Evolutionary conservation across 2,888 invertebrate species (phyloP), one percentile per base, ranked within the genome.

Genomic region (Phyllotreta striolata): DNA sequence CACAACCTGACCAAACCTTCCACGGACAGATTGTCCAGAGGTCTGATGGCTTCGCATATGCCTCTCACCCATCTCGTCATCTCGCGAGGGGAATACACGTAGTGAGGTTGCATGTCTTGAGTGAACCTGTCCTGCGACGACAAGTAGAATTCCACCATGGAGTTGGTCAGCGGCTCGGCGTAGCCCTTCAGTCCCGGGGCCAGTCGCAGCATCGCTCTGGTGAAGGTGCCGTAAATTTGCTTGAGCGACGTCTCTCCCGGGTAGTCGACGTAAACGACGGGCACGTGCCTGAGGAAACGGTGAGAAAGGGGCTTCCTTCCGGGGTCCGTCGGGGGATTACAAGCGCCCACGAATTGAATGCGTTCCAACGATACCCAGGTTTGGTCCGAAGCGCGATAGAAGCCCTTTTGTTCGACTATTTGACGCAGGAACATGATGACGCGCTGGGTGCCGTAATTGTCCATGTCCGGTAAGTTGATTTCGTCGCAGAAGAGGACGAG

Each of bases 101-200:
- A 99, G 83, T 99, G 99, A 0, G 99, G 99, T 82, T 99, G 99
- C 96, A 98, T 98, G 82, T 99, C 99, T 83, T 98, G 98, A 0
- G 99, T 99, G 82, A 99, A 99, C 58, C 92, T 87, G 80, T 98
- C 98, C 84, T 99, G 98, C 4, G 98, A 98, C 5, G 92, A 89
- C 58, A 98, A 86, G 84, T 98, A 99, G 80, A 99, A 94, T 79
- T 97, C 96, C 8, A 99, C 99, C 99, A 99, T 99, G 1, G 99
- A 98, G 77, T 94, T 95, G 1, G 99, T 99, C 44, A 99, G 84
- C 0, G 98, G 95, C 78, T 98, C 98, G 0, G 98, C 95, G 81
- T 94, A 97, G 1, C 96, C 92, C 70, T 95, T 90, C 58, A 99
- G 84, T 0, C 93, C 88, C 0, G 98, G 96, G 76, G 97, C 93